A percentile compares a stretch with the other conserved stretches of the same genome.
Evolutionary conservation across 2,888 invertebrate species (phyloP).

Genomic region (Athrips mouffetella): DNA sequence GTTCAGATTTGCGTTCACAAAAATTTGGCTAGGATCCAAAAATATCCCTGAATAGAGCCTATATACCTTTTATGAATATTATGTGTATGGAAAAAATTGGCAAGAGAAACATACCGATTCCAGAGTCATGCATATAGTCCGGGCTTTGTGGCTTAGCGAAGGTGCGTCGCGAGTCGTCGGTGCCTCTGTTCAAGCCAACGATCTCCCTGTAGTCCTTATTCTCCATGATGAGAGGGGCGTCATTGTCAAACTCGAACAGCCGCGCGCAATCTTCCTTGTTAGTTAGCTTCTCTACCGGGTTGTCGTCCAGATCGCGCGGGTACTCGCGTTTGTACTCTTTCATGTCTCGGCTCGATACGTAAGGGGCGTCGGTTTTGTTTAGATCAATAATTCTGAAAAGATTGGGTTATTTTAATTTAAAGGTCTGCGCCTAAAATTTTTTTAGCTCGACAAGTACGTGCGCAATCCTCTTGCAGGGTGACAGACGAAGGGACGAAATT

Average conservation of each 20-base stretch:
- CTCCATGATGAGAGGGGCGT: slow-evolving; percentile 72
- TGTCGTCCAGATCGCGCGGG: slow-evolving; percentile 56
- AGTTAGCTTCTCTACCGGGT: slow-evolving; percentile 65
- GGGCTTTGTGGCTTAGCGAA: slow-evolving; percentile 72
- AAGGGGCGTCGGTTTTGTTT: slow-evolving; percentile 66
- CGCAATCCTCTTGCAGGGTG: no score
- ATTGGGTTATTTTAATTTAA: not conserved
- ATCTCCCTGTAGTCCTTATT: slow-evolving; percentile 71
- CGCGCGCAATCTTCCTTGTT: slow-evolving; percentile 70
- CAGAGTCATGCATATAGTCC: slow-evolving; percentile 76
- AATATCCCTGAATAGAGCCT: no score
- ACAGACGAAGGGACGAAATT: no score
- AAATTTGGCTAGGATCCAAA: no score
- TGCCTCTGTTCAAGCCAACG: slow-evolving; percentile 69
- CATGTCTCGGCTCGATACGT: slow-evolving; percentile 61
- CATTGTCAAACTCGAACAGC: slow-evolving; percentile 79
- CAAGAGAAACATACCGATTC: slow-evolving; percentile 55
- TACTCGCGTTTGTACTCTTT: slow-evolving; percentile 58
- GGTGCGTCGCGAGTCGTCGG: slow-evolving; percentile 70
- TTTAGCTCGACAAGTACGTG: no score
- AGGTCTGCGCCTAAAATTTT: not conserved
- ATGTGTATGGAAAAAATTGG: no score
- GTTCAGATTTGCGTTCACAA: no score
- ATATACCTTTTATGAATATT: no score
- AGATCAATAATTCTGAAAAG: slow-evolving; percentile 72